Evolutionary conservation across 2,888 invertebrate species (phyloP), one percentile per base, ranked within the genome.

Genomic region (Aphodius granarius): DNA sequence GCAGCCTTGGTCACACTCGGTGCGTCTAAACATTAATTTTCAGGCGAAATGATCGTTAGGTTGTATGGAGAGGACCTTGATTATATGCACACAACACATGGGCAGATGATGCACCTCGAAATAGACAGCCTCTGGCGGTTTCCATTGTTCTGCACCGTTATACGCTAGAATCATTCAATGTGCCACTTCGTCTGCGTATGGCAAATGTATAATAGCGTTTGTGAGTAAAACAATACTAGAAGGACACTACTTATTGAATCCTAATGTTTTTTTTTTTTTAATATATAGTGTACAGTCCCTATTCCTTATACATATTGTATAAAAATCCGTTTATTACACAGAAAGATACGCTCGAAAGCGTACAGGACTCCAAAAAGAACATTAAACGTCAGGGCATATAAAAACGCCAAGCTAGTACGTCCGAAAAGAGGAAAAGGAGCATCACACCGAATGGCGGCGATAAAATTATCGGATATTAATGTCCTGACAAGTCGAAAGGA

Each of bases 1-100:
- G 71, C 81, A 83, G 79, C 82, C 85, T 85, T 85, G 85, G 85
- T 85, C 84, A 85, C 85, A 84, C 83, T 81, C 80, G 83, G 82
- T 85, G 84, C 81, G 83, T 84, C 80, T 73, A 81, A 82, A 83
- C 84, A 82, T 84, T 84, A 84, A 84, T 83, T 83, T n/a, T 83
- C 77, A 79, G 82, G 81, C 80, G 76, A 83, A 82, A 81, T 81
- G 81, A 83, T 83, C 83, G 82, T 84, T 83, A 83, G 43, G 63
- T 3, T 43, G 43, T 43, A 43, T 43, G 63, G 75, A 75, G 68
- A 78, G 77, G 78, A 78, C 79, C 79, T 79, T 79, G 80, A 76
- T 3, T 13, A 43, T 43, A 43, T 43, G 43, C 43, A 43, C 13
- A 43, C 6, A 43, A 43, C 43, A 13, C 9, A 43, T 43, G 43